Evolutionary conservation across 1,140 invertebrate species (phyloP).

Genomic region (Portunus trituberculatus): DNA sequence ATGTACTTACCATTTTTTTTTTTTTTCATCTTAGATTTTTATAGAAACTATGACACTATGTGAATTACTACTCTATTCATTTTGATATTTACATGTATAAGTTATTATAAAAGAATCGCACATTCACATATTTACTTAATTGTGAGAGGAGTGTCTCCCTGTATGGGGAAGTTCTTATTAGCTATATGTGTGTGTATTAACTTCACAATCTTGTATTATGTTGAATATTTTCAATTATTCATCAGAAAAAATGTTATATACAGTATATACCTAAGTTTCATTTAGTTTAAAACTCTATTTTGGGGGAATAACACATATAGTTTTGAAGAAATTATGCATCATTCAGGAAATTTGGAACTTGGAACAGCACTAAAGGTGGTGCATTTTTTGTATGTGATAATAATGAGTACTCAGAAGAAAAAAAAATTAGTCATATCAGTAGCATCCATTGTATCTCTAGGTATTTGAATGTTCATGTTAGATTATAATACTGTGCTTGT

Average conservation of each 20-base stretch:
- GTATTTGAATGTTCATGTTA: conserved; percentile 58
- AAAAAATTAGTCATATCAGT: conserved; percentile 62
- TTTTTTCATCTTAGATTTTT: not conserved
- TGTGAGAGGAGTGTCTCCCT: not conserved
- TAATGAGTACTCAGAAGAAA: not conserved
- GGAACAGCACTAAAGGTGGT: not conserved
- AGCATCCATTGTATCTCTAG: conserved; percentile 38
- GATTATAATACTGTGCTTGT: conserved; percentile 43
- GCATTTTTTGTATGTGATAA: conserved; percentile 7
- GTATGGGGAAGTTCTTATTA: not conserved
- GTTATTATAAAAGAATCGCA: not conserved
- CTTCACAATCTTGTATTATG: not conserved
- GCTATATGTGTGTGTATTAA: not conserved
- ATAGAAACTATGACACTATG: not conserved
- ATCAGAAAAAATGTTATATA: too few relatives aligned
- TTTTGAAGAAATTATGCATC: not conserved
- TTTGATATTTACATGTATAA: too few relatives aligned
- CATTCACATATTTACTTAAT: not conserved
- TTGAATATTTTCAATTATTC: too few relatives aligned
- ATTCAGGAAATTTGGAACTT: not conserved
- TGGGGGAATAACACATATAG: not conserved
- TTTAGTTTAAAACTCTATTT: not conserved
- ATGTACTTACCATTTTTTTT: not conserved
- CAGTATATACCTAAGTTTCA: not conserved
- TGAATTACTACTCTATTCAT: not conserved